Evolutionary conservation across 2,888 invertebrate genomes (phyloP), one percentile per base, ranked within the genome.

Genomic region (Drosophila subsilvestris): DNA sequence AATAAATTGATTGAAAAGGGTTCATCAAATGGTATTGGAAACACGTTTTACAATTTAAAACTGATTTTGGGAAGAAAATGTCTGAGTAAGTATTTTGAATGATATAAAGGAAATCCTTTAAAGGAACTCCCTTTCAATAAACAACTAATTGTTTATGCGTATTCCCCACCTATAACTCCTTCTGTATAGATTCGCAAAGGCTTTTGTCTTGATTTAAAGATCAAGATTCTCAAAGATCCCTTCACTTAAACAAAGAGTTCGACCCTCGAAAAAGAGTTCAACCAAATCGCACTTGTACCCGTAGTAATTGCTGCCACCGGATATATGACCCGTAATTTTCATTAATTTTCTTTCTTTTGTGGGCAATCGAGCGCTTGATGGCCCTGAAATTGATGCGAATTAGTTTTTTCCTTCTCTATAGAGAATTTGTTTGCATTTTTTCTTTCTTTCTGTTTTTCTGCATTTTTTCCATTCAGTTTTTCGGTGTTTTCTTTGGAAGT

Each of bases 361-460:
- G 65, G 62, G 61, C 76, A 78, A 86, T 73, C 65, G 66, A 62
- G 68, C 51, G 54, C 70, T 80, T 74, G 70, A 80, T 86, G 74
- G 76, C 54, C 72, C 75, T 73, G 82, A 81, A 85, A 76, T 73
- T 86, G 67, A 81, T 79, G 76, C 50, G 58, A 69, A 62, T 75
- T 50, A 73, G 58, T 63, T 73, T 37, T 37, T 37, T 20, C 20
- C n/a, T n/a, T 37, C 14, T 37, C 37, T n/a, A 14, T 14, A 7
- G 37, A n/a, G 14, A 25, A 45, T 61, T 53, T 42, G 55, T 14
- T 44, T 55, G 10, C 25, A 47, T 20, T 53, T 44, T 49, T 70
- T n/a, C n/a, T n/a, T n/a, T n/a, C n/a, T n/a, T 18, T 14, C 12
- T 29, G 8, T 22, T 37, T 29, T 43, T 27, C 20, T 53, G 18